Evolutionary conservation across 2,888 invertebrate species (phyloP).

Genomic region (Spodoptera littoralis): DNA sequence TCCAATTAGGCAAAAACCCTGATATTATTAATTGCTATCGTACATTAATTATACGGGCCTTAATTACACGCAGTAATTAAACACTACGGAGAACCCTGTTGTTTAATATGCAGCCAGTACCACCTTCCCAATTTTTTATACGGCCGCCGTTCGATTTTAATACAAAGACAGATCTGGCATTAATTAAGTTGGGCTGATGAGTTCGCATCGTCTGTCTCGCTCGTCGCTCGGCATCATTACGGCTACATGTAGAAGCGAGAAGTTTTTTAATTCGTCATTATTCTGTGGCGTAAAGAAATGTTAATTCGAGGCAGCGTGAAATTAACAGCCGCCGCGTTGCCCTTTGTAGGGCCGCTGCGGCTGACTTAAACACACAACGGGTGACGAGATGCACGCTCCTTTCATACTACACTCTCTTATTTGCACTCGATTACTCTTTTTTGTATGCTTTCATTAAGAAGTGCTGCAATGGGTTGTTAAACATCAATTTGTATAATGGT

Average conservation of each 20-base stretch:
- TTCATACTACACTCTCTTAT: constrained; percentile 84
- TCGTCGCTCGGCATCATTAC: constrained; percentile 82
- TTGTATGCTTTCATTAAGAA: constrained; percentile 84
- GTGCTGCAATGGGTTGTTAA: constrained; percentile 78
- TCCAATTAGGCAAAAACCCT: constrained; percentile 28
- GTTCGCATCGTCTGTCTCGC: constrained; percentile 77
- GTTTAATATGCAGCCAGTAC: constrained; percentile 51
- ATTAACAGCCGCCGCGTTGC: constrained; percentile 87
- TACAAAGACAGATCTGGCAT: constrained; percentile 88
- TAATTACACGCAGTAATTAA: constrained; percentile 54
- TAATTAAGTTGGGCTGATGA: constrained; percentile 88
- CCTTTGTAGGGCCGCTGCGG: constrained; percentile 86
- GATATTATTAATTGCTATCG: constrained; percentile 27
- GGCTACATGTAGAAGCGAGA: constrained; percentile 85
- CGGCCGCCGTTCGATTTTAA: constrained; percentile 78
- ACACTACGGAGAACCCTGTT: constrained; percentile 61
- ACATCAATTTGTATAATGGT: constrained; percentile 82
- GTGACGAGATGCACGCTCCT: constrained; percentile 83
- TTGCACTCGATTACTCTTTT: constrained; percentile 85
- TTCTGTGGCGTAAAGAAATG: constrained; percentile 89
- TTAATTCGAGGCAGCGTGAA: constrained; percentile 89
- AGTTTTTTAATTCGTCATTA: constrained; percentile 89
- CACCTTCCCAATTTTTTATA: constrained; percentile 63
- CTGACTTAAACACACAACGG: constrained; percentile 88
- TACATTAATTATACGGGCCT: constrained; percentile 41